A percentile compares a stretch with the other conserved stretches of the same genome.
Conservation (phyloP, 2,888 invertebrate genomes). For the Siphlonurus alternatus region DNA sequence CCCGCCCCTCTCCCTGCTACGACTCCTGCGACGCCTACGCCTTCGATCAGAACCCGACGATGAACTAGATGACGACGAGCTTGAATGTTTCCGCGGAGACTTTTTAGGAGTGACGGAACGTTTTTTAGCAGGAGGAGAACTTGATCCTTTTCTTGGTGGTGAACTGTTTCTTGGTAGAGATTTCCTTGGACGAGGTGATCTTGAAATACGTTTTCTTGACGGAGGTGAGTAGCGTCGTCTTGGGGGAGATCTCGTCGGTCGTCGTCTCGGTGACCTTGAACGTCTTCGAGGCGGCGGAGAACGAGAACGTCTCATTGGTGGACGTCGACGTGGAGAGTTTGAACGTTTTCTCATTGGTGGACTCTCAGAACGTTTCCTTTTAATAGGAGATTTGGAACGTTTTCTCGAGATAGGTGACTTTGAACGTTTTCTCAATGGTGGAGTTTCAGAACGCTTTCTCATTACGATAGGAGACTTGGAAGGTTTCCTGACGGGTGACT, state of each 20-base stretch:
- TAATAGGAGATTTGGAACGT: too few relatives aligned
- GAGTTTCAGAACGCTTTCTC: conserved; percentile 10
- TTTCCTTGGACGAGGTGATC: neutral
- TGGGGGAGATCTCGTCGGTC: conserved; percentile 3
- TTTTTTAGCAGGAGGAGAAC: too few relatives aligned
- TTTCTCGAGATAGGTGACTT: too few relatives aligned
- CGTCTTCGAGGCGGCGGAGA: neutral
- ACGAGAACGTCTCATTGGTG: neutral
- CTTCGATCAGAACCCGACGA: conserved; percentile 11
- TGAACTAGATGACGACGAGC: conserved; percentile 6
- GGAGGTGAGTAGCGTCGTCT: neutral
- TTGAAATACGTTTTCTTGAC: neutral
- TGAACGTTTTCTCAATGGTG: conserved; percentile 11
- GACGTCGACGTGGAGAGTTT: neutral
- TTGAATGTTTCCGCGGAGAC: too few relatives aligned
- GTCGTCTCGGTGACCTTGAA: neutral
- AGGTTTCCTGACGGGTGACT: conserved; percentile 7
- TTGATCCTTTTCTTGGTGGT: too few relatives aligned
- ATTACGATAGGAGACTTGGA: too few relatives aligned
- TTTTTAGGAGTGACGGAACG: too few relatives aligned
- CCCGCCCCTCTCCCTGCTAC: conserved; percentile 5
- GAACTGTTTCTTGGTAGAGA: neutral
- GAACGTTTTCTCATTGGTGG: conserved; percentile 12
- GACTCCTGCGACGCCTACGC: conserved; percentile 11
- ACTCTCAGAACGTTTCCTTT: conserved; percentile 10